phyloP scores from a whole-genome alignment of 2,113 vertebrate genomes.

The Cranoglanis bouderius region DNA sequence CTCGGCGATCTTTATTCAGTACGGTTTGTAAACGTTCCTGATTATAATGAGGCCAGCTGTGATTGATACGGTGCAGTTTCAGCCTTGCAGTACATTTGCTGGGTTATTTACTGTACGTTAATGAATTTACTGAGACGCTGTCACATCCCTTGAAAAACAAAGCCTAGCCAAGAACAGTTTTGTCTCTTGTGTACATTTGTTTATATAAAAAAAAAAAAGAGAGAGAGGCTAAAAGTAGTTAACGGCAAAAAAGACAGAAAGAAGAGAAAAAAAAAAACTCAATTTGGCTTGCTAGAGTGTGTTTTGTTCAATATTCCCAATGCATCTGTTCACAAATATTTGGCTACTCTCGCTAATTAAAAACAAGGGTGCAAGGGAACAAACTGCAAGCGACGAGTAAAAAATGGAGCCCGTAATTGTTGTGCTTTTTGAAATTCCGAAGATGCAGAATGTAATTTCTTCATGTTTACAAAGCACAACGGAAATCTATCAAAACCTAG shows the following conservation, averaged over 20 bases:
- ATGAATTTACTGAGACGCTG: not conserved
- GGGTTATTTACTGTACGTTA: constrained; percentile 15
- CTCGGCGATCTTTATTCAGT: not conserved
- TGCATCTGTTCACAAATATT: constrained; percentile 47
- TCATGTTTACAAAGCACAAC: too few relatives aligned
- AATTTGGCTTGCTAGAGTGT: constrained; percentile 26
- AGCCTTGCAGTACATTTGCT: not conserved
- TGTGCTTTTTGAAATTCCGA: not conserved
- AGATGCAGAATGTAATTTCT: not conserved
- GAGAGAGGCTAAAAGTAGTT: not conserved
- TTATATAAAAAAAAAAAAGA: constrained; percentile 31
- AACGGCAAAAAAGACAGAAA: not conserved
- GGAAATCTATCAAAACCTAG: not conserved
- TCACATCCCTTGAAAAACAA: not conserved
- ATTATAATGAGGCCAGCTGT: not conserved
- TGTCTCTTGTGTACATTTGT: constrained; percentile 29
- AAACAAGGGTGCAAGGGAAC: constrained; percentile 5
- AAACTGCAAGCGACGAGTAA: not conserved
- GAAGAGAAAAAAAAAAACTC: not conserved
- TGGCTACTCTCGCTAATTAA: constrained; percentile 47
- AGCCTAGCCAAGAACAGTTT: not conserved
- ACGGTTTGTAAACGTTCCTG: not conserved
- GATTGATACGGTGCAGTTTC: constrained; percentile 4
- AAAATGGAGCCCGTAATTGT: not conserved
- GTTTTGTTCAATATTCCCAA: constrained; percentile 45